A percentile compares a stretch with the other conserved stretches of the same genome.
Evolutionary conservation across 2,113 vertebrate species (phyloP).

Genomic region (Pyxicephalus adspersus): DNA sequence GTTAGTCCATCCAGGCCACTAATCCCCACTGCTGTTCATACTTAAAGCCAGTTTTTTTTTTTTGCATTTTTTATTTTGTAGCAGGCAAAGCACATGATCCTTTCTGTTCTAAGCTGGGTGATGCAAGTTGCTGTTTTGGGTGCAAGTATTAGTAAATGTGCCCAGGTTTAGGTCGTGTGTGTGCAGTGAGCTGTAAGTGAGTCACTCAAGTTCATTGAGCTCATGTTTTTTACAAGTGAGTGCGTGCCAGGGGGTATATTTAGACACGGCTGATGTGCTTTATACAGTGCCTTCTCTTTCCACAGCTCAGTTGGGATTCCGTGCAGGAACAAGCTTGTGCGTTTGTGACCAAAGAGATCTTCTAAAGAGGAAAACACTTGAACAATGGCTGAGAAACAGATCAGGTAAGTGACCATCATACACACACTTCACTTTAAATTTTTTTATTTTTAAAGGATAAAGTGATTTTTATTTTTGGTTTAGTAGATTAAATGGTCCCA

Average conservation of each 20-base stretch:
- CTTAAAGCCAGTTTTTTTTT: not conserved
- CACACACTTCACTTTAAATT: not conserved
- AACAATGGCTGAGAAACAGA: conserved; percentile 77
- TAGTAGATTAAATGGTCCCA: too few species aligned
- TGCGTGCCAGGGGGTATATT: conserved; percentile 44
- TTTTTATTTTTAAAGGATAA: not conserved
- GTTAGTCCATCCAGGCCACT: not conserved
- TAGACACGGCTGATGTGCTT: conserved; percentile 42
- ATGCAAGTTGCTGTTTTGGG: conserved; percentile 12
- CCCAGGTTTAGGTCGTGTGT: conserved; percentile 11
- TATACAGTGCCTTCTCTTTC: conserved; percentile 59
- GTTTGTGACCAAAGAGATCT: conserved; percentile 53
- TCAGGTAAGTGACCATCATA: conserved; percentile 62
- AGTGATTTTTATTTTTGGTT: not conserved
- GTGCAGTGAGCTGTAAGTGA: conserved; percentile 34
- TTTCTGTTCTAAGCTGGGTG: conserved; percentile 33
- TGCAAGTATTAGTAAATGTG: not conserved
- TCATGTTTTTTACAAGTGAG: not conserved
- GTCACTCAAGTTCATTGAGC: conserved; percentile 16
- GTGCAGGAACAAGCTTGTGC: conserved; percentile 38
- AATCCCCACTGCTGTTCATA: not conserved
- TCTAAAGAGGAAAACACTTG: conserved; percentile 45
- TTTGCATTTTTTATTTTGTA: not conserved
- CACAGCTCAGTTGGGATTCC: conserved; percentile 60
- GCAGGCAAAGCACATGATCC: conserved; percentile 12